Conservation (phyloP, 2,797 vertebrate species). For the Cirrhinus mrigala region DNA sequence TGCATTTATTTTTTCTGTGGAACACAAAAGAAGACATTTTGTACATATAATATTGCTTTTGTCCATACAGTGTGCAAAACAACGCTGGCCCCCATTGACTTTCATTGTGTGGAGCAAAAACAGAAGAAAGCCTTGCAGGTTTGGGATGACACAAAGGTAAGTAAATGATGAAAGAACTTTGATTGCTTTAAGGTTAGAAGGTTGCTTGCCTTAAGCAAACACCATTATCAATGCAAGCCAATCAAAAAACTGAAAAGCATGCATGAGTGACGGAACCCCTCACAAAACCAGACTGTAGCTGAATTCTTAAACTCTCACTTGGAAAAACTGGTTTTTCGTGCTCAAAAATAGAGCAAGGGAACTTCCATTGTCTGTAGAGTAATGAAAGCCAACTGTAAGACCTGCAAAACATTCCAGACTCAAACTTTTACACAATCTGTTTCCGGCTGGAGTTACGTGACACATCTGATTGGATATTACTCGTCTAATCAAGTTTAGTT, state of each 20-base stretch:
- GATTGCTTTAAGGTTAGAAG: background rate
- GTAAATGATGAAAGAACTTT: background rate
- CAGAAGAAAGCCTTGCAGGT: background rate
- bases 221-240: background rate
- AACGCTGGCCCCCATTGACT: background rate
- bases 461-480: background rate
- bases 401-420: conserved; percentile 13
- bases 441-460: background rate
- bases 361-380: conserved; percentile 25
- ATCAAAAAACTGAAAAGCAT: background rate
- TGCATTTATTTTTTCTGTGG: background rate
- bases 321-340: conserved; percentile 47
- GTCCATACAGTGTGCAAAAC: background rate
- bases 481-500: background rate
- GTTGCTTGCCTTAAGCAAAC: background rate
- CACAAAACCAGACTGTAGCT: background rate
- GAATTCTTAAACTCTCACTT: conserved; percentile 25
- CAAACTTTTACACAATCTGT: background rate
- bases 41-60: conserved; percentile 1
- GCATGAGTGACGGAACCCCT: background rate
- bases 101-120: background rate
- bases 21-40: background rate
- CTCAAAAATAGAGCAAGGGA: conserved; percentile 19
- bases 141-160: background rate
- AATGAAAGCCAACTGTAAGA: conserved; percentile 19